These are phyloP conservation scores for Crypturellus tataupa DNA, from an alignment of 2,797 vertebrate species.

Conservation along the genomic window DNA sequence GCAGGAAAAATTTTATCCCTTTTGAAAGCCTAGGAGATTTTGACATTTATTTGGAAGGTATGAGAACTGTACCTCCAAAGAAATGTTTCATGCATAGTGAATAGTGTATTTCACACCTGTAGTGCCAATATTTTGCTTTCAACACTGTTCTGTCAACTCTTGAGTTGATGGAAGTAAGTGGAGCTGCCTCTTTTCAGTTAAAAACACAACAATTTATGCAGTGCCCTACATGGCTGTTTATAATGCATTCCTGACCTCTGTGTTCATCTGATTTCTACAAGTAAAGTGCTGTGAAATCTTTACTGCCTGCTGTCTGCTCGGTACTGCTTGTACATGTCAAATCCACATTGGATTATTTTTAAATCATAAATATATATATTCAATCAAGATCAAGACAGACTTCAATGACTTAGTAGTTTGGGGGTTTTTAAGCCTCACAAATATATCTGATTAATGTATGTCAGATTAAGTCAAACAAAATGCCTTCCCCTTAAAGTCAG, in stretches of 20 bases:
- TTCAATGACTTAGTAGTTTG: slow-evolving; percentile 20
- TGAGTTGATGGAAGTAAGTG: background rate
- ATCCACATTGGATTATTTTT: background rate
- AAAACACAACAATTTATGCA: background rate
- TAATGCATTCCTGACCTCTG: background rate
- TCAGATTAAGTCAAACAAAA: slow-evolving; percentile 2
- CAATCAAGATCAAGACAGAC: slow-evolving; percentile 7
- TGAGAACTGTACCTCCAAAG: background rate
- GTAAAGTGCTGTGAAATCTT: background rate
- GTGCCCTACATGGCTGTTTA: background rate
- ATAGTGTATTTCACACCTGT: background rate
- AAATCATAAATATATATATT: background rate
- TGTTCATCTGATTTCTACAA: background rate
- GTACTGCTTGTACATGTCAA: background rate
- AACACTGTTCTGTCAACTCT: background rate
- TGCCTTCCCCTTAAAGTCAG: background rate
- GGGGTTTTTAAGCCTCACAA: background rate
- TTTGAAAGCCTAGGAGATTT: background rate
- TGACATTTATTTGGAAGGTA: background rate
- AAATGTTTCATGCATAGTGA: background rate
- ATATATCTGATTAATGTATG: background rate
- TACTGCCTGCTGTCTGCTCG: background rate
- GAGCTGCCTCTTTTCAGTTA: rapidly evolving
- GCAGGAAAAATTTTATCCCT: background rate
- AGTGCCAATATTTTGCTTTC: background rate